Base-by-base conservation (phyloP, 2,113 vertebrate genomes). In the Pluvialis apricaria region DNA sequence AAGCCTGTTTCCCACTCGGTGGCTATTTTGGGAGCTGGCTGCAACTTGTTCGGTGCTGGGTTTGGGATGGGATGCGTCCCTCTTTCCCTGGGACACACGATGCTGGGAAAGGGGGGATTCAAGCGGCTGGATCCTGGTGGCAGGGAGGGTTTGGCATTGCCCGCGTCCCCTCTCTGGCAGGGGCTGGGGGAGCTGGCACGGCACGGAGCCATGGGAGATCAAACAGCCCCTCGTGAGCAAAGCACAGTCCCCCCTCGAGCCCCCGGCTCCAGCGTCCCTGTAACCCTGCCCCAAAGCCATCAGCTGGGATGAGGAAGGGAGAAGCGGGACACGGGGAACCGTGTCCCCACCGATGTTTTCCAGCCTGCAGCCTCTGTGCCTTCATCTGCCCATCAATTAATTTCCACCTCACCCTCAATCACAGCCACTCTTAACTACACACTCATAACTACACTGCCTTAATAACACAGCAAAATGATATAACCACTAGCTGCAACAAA, bases 231-330 rank as follows among this genome's bases (percentile, higher is more conserved):
- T 1, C 5, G 6, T 55, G 14, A 91, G 51, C 77, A 58, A 58
- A 93, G 32, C 13, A 18, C 54, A 14, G 6, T 51, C 9, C 40
- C 20, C 18, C 13, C 40, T 15, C 2, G 0, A 12, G 2, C 1
- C 40, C 51, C 47, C n/a, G 0, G 0, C 70, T 40, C 51, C 38
- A 1, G 40, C 4, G 3, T 70, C 65, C 36, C 38, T 5, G 1
- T 28, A 86, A 55, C 28, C 40, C 64, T 84, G 84, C 44, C 45
- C 51, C 73, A 36, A 78, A 45, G 28, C 42, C 34, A 1, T 32
- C 4, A 82, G 25, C 66, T 36, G 82, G 52, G 58, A 60, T 2
- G 3, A 61, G 47, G 68, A 73, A 31, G 18, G 36, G 64, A 65
- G 60, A 68, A 96, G 34, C 4, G 2, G 72, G 44, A 77, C 8